Evolutionary conservation across 2,797 vertebrate genomes (phyloP), one percentile per base, ranked within the genome.

Genomic region (Morelia viridis): DNA sequence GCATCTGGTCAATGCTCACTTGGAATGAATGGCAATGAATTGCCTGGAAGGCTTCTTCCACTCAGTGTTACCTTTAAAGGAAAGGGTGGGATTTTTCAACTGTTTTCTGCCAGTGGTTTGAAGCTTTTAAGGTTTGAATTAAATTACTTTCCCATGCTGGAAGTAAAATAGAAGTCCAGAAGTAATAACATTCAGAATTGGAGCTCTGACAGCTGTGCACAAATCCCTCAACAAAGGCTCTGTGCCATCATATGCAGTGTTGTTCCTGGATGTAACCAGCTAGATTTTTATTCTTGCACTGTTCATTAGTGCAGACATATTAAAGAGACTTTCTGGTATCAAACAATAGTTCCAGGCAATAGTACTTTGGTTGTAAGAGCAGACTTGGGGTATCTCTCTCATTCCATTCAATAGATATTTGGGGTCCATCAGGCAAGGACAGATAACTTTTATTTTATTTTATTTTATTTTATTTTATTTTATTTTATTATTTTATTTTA

Each of bases 21-120:
- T 64, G 60, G 35, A 76, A 22, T 83, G 80, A 95, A 90, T 92
- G 85, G 90, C 56, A 92, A 46, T 22, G 88, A 91, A 0, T 76
- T 60, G 87, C 95, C 87, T 91, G 46, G 50, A 86, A 87, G 84
- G 46, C 22, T 41, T 64, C 46, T 62, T 92, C 31, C 31, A 68
- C 84, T 85, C 57, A 87, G 46, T 13, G 76, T 5, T 31, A 64
- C 50, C 53, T 62, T 64, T 64, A 76, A 87, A 90, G 7, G 6
- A 80, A 5, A 31, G 57, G 8, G 28, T 76, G 60, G 31, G 35
- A 19, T 31, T 91, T 88, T 92, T 62, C 22, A 28, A 41, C 71
- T 26, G 3, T 87, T 53, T 87, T 28, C 85, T 80, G 65, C 58
- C 68, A 88, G 64, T 53, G 50, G 26, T 88, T 10, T 88, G 46